Conservation (phyloP, 53 echinoderm and acorn worm genomes). For the Stichopus horrens region DNA sequence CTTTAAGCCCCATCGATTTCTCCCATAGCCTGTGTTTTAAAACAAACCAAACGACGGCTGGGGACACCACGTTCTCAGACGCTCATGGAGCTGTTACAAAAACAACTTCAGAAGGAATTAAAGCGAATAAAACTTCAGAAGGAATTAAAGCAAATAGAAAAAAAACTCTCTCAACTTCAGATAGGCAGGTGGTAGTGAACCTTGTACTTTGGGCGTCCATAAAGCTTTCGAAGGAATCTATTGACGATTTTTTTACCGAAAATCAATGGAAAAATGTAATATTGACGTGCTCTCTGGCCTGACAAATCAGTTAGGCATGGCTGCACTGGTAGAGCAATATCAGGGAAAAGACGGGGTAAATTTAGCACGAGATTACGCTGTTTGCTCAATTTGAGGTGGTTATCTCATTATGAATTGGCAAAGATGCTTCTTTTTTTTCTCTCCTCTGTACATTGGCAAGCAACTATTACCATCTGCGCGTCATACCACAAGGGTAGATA, state of each 20-base stretch:
- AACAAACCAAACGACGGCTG: no score
- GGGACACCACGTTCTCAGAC: no score
- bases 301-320: slow-evolving; percentile 5
- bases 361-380: neutral
- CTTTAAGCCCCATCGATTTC: no score
- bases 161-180: neutral
- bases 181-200: slow-evolving; percentile 18
- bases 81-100: no score
- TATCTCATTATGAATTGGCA: neutral
- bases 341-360: neutral
- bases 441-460: no score
- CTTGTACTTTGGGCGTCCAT: neutral
- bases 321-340: neutral
- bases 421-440: no score
- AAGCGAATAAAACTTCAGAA: no score
- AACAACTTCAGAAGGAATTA: no score
- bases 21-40: no score
- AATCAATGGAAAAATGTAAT: slow-evolving; percentile 24
- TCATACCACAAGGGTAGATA: no score
- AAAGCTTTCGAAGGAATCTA: neutral
- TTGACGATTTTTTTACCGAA: slow-evolving; percentile 5
- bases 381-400: slow-evolving; percentile 21
- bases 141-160: neutral
- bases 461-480: no score
- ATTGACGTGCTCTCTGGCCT: slow-evolving; percentile 2